Percentiles rank a stretch among this genome's conserved stretches.
These are phyloP conservation scores for Semotilus atromaculatus DNA, from an alignment of 2,797 vertebrate species.

Conservation along the genomic window DNA sequence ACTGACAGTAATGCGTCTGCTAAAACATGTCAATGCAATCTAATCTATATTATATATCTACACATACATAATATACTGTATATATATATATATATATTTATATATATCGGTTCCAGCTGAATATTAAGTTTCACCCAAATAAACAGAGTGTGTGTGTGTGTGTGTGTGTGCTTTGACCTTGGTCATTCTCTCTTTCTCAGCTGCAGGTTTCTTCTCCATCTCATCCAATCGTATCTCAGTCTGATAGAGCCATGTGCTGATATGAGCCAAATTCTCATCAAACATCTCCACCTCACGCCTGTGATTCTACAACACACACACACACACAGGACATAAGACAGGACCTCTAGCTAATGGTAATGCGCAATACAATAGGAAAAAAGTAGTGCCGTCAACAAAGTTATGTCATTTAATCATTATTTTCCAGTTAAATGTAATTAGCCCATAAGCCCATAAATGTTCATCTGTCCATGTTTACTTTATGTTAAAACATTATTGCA, in stretches of 20 bases:
- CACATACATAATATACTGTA: too few species aligned
- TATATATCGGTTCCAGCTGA: neutral
- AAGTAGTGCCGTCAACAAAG: neutral
- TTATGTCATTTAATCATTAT: neutral
- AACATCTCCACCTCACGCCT: constrained; percentile 95
- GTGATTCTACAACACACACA: constrained; percentile 82
- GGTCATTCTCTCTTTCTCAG: constrained; percentile 86
- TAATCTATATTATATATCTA: neutral
- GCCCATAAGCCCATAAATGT: too few species aligned
- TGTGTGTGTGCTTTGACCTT: constrained; percentile 77
- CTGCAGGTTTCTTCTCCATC: constrained; percentile 85
- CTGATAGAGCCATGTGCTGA: constrained; percentile 99
- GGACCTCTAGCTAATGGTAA: neutral
- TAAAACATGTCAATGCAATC: neutral
- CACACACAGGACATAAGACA: neutral
- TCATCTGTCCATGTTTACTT: neutral
- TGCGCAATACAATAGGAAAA: neutral
- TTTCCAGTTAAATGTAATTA: neutral
- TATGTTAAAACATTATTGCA: too few species aligned
- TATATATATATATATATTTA: too few species aligned
- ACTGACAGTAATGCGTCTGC: neutral
- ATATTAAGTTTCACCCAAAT: neutral
- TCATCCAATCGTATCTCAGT: constrained; percentile 95
- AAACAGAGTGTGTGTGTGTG: neutral
- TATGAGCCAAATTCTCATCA: constrained; percentile 96